These are phyloP conservation scores for Encarsia formosa DNA, from an alignment of 2,888 invertebrate species.

Conservation along the genomic window DNA sequence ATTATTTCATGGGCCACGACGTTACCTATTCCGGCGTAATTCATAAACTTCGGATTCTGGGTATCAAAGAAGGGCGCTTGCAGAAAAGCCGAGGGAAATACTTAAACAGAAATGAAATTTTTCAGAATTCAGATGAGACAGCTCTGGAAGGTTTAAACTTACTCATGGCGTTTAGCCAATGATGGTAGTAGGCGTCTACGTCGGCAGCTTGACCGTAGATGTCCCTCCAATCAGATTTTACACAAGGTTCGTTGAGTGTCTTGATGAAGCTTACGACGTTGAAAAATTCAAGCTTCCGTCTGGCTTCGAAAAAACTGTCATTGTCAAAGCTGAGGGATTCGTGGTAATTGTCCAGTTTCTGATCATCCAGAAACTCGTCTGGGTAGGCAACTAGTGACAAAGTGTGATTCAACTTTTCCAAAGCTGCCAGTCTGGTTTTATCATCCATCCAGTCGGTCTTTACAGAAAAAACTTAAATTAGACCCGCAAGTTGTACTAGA, in stretches of 20 bases:
- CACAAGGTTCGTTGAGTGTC: conserved; percentile 70
- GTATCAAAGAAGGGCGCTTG: conserved; percentile 90
- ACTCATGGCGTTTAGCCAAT: conserved; percentile 67
- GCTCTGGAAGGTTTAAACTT: not conserved
- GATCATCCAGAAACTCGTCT: conserved; percentile 55
- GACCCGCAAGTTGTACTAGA: not conserved
- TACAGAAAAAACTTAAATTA: not conserved
- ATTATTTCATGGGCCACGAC: conserved; percentile 91
- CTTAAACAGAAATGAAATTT: conserved; percentile 15
- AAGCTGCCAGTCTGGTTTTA: conserved; percentile 48
- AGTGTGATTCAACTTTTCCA: conserved; percentile 9
- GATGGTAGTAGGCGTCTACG: conserved; percentile 83
- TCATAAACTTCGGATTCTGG: conserved; percentile 84
- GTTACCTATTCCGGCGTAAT: conserved; percentile 86
- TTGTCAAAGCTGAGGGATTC: not conserved
- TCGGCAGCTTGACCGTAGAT: conserved; percentile 64
- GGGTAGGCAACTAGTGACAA: conserved; percentile 60
- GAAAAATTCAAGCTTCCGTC: conserved; percentile 59
- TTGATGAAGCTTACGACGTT: conserved; percentile 76
- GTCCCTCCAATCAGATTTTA: conserved; percentile 74
- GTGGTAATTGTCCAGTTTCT: conserved; percentile 9
- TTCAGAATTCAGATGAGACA: not conserved
- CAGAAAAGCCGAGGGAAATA: conserved; percentile 74
- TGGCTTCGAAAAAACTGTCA: conserved; percentile 2
- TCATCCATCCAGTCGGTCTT: conserved; percentile 53